These are phyloP conservation scores for Abrostola tripartita DNA, from an alignment of 2,888 invertebrate genomes.

Conservation along the genomic window DNA sequence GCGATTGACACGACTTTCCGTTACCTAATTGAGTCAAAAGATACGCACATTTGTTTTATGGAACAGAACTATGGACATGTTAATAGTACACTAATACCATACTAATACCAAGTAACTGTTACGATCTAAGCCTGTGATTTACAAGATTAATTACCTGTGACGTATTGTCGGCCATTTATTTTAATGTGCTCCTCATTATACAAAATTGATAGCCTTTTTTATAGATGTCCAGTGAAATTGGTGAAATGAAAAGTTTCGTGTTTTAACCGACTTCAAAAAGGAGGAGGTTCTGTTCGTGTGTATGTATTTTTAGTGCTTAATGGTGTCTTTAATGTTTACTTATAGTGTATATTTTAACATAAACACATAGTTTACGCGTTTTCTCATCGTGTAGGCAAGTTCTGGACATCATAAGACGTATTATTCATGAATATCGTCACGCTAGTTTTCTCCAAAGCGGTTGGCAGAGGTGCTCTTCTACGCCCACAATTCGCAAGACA, in stretches of 20 bases:
- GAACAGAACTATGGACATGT: conserved; percentile 36
- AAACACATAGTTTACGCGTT: background rate
- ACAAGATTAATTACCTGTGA: conserved; percentile 41
- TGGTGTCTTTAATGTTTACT: too few species aligned
- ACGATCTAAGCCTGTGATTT: conserved; percentile 31
- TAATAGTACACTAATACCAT: conserved; percentile 23
- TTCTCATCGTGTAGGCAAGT: background rate
- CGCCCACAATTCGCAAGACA: too few species aligned
- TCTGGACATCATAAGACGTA: too few species aligned
- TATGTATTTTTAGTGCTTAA: too few species aligned
- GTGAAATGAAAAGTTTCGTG: background rate
- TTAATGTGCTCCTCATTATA: conserved; percentile 11
- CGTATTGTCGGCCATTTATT: conserved; percentile 35
- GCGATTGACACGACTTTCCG: conserved; percentile 60
- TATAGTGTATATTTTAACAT: too few species aligned
- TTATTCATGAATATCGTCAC: too few species aligned
- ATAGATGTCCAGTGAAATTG: conserved; percentile 1
- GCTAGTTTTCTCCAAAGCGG: too few species aligned
- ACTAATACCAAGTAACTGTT: conserved; percentile 3
- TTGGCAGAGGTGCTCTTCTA: too few species aligned
- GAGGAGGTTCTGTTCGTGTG: too few species aligned
- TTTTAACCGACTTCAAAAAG: too few species aligned
- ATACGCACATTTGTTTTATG: conserved; percentile 69
- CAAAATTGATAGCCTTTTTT: conserved; percentile 24
- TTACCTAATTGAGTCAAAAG: conserved; percentile 71